Evolutionary conservation across 2,797 vertebrate species (phyloP).

Genomic region (Decapterus maruadsi): DNA sequence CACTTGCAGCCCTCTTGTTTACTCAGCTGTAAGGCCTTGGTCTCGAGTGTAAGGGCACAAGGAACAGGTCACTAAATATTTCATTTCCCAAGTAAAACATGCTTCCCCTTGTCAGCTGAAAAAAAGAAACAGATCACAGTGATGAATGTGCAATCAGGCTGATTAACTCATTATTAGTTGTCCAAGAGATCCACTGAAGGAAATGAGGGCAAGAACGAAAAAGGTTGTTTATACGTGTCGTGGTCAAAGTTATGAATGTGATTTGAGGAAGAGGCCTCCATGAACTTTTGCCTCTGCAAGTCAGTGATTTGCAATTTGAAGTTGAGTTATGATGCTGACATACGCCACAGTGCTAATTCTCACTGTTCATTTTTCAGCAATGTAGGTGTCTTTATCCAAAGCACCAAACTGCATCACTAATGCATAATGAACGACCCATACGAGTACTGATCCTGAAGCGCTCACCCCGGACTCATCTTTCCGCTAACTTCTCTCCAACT

Average conservation of each 20-base stretch:
- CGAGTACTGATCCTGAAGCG: not conserved
- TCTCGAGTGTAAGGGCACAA: constrained; percentile 83
- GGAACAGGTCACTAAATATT: constrained; percentile 87
- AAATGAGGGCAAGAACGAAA: constrained; percentile 85
- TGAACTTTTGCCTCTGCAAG: constrained; percentile 72
- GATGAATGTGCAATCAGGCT: constrained; percentile 91
- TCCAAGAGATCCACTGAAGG: constrained; percentile 84
- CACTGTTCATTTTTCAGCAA: constrained; percentile 25
- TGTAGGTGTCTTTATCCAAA: constrained; percentile 9
- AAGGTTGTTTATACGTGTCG: constrained; percentile 84
- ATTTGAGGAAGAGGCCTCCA: constrained; percentile 68
- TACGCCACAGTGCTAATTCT: not conserved
- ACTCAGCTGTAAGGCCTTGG: constrained; percentile 82
- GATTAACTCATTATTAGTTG: constrained; percentile 88
- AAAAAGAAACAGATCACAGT: constrained; percentile 81
- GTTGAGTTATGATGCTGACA: constrained; percentile 43
- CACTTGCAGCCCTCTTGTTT: constrained; percentile 76
- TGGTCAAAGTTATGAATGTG: constrained; percentile 81
- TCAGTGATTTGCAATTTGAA: constrained; percentile 32
- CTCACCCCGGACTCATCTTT: constrained; percentile 5
- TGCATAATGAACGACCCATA: not conserved
- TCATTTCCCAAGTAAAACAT: constrained; percentile 91
- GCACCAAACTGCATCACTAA: not conserved
- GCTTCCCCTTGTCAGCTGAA: constrained; percentile 74
- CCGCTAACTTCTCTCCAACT: constrained; percentile 22